Evolutionary conservation across 2,113 vertebrate genomes (phyloP), one percentile per base, ranked within the genome.

Genomic region (Lepidothrix coronata): DNA sequence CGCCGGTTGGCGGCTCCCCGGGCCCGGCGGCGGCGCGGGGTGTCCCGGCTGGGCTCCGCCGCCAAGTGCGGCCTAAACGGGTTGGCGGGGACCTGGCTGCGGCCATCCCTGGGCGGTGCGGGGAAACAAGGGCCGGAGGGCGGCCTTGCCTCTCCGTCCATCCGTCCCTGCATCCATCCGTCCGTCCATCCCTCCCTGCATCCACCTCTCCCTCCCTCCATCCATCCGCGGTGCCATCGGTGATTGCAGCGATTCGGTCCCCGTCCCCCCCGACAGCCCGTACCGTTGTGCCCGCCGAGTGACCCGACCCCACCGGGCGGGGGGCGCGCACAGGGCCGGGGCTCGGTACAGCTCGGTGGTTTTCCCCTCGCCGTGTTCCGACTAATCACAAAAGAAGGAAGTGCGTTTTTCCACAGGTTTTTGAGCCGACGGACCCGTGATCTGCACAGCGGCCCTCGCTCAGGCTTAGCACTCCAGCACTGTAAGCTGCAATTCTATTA

Each of bases 31-130:
- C 28, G 23, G 31, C 8, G 31, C 48, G 54, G 33, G 20, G 9
- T 4, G 55, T 41, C 57, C 51, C 14, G 23, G 35, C 37, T 7
- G 43, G 39, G 35, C 39, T 79, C 35, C 24, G 55, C 46, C 44
- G 57, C 51, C 41, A 31, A 39, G 44, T 43, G 88, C 75, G 88
- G 94, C 91, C 94, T 93, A 62, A 33, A 76, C 7, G 55, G 20
- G 10, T 7, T 23, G 43, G 37, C 24, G 59, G 39, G 15, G 54
- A 43, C 2, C 23, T 6, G 63, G 25, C 48, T 24, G 70, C 37
- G 1, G 78, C 25, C 48, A 39, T 33, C 3, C 41, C 31, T 22
- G 27, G 70, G 13, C 33, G 24, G 35, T 1, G 35, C 21, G 25
- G 46, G 31, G n/a, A 8, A 17, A 22, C 25, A 30, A 67, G 68